These are phyloP conservation scores for Myathropa florea DNA, from an alignment of 2,888 invertebrate species.

Conservation along the genomic window DNA sequence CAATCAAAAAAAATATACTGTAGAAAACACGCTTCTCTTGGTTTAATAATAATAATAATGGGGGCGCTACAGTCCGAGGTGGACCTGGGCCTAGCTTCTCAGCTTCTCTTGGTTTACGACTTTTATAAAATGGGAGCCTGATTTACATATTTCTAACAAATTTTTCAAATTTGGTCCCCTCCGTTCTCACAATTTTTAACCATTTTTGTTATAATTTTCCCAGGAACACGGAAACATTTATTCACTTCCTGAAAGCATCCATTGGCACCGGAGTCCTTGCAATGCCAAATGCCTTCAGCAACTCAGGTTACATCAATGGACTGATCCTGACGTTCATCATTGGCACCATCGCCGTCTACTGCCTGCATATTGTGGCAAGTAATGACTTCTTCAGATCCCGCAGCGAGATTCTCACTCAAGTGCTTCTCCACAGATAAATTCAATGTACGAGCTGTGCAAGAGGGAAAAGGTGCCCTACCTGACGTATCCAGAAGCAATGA, in stretches of 20 bases:
- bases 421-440: slow-evolving; percentile 73
- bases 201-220: slow-evolving; percentile 74
- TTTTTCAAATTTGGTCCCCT: no score
- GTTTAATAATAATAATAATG: no score
- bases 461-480: slow-evolving; percentile 87
- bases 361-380: slow-evolving; percentile 93
- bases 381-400: background rate
- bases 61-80: no score
- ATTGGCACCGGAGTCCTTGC: slow-evolving; percentile 98
- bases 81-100: no score
- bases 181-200: background rate
- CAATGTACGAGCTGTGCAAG: slow-evolving; percentile 82
- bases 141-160: no score
- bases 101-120: no score
- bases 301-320: slow-evolving; percentile 95
- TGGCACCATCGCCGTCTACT: slow-evolving; percentile 95
- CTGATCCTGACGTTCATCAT: slow-evolving; percentile 90
- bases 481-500: slow-evolving; percentile 92
- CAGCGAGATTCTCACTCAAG: background rate
- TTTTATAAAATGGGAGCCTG: no score
- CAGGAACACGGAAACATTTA: slow-evolving; percentile 93
- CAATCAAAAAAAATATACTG: no score
- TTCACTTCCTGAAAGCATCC: slow-evolving; percentile 96
- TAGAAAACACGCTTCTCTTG: no score
- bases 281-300: slow-evolving; percentile 92